Base-by-base conservation (phyloP, 1,140 invertebrate genomes). In the Trigoniulus corallinus region DNA sequence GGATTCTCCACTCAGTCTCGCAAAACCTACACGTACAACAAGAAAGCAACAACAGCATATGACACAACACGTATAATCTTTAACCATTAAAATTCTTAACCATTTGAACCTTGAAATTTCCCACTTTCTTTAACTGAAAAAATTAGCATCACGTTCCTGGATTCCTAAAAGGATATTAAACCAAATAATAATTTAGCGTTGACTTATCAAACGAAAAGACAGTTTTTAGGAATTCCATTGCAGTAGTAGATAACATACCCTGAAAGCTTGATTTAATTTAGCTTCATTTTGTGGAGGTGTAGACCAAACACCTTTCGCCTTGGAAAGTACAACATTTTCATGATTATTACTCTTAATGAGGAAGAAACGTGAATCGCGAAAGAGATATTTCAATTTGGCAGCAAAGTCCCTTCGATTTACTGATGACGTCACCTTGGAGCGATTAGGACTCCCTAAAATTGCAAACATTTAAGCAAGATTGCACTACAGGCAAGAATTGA, bases 291-390 rank as follows among this genome's bases (percentile, higher is more conserved):
- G 88, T 15, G 89, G 91, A 48, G 94, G 76, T 3, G 94, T 97
- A 10, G 92, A 95, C 94, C 93, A 98, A 2, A 97, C 92, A 54
- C 88, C 88, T 73, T 88, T 94, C 0, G 80, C 81, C 70, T 97
- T 97, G 1, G 92, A 92, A 24, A 97, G 61, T 22, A 83, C 82
- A 25, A 98, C 82, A 71, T 98, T 98, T 67, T 97, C 93, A 53
- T 84, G 83, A 71, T 97, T 97, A 67, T 96, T 96, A 42, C 91
- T 95, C 68, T 97, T 97, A 55, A 98, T 95, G 22, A 97, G 77
- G 71, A 96, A 98, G 73, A 93, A 97, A 56, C 89, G 76, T 53
- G 92, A 86, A 67, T 94, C 88, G 58, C 88, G 75, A 65, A 96
- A 95, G 47, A 97, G 74, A 65, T 95, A 95, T 70, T 92, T 94